These are phyloP conservation scores for Ophthalmolycus amberensis DNA, from an alignment of 2,113 vertebrate species.

Conservation along the genomic window DNA sequence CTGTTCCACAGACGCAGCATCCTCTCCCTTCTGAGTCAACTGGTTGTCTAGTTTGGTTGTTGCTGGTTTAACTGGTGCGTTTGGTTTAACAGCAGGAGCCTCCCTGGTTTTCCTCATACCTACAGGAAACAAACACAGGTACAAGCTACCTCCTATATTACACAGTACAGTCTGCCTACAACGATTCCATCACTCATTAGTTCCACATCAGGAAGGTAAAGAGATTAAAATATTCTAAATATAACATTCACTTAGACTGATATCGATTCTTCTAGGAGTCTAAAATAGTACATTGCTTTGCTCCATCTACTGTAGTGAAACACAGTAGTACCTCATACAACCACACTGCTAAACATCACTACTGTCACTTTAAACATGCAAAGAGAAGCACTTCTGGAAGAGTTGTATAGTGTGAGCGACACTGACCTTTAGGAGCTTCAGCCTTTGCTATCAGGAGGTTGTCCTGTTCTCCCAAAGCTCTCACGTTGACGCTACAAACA, in stretches of 20 bases:
- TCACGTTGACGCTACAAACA: constrained; percentile 76
- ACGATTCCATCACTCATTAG: not conserved
- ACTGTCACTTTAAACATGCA: not conserved
- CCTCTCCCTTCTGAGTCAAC: fast-evolving
- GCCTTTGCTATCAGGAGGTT: constrained; percentile 52
- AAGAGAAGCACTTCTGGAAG: not conserved
- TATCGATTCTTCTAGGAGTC: no score
- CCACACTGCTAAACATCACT: not conserved
- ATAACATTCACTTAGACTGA: no score
- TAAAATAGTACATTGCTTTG: no score
- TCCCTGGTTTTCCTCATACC: constrained; percentile 47
- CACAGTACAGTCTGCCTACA: no score
- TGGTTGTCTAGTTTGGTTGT: fast-evolving
- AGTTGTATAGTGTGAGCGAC: not conserved
- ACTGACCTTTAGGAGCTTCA: constrained; percentile 58
- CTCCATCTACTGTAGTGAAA: no score
- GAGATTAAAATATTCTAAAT: no score
- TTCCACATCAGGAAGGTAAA: no score
- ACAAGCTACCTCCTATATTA: not conserved
- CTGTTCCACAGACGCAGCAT: fast-evolving
- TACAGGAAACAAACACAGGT: constrained; percentile 19
- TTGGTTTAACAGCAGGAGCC: fast-evolving
- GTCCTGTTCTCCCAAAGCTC: constrained; percentile 72
- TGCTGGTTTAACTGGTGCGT: not conserved
- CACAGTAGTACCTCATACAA: no score